phyloP scores from a whole-genome alignment of 1,140 invertebrate genomes.

The Halesus radiatus region DNA sequence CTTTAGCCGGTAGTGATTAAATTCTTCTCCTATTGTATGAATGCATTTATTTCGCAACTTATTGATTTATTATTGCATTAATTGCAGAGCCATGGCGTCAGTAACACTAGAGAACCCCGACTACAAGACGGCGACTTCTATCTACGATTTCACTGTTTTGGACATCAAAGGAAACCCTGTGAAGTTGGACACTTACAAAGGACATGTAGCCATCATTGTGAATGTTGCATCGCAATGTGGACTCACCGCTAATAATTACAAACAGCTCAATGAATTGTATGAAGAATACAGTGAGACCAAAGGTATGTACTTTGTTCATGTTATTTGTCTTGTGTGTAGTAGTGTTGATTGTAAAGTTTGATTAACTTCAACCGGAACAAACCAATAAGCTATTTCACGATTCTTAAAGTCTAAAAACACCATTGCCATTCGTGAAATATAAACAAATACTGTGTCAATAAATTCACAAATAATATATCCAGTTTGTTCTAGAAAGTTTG shows the following conservation, averaged over 20 bases:
- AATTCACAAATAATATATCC: no score
- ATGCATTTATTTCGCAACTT: neutral
- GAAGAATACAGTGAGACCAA: slow-evolving; percentile 77
- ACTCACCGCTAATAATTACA: slow-evolving; percentile 86
- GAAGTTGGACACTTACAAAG: slow-evolving; percentile 81
- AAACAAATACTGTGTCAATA: no score
- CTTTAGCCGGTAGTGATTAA: no score
- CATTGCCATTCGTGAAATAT: no score
- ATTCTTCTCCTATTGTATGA: no score
- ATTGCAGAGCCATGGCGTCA: slow-evolving; percentile 51
- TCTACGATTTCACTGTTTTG: slow-evolving; percentile 84
- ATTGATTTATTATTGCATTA: neutral
- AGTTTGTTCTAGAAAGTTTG: no score
- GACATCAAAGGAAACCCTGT: slow-evolving; percentile 85
- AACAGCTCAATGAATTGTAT: slow-evolving; percentile 81
- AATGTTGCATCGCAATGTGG: slow-evolving; percentile 95
- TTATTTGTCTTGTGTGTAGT: neutral
- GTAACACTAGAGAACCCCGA: slow-evolving; percentile 56
- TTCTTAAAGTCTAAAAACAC: no score
- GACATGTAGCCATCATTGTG: slow-evolving; percentile 83
- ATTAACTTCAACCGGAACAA: no score
- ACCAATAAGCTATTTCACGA: no score
- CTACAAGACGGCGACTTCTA: slow-evolving; percentile 74
- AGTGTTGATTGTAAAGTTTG: no score
- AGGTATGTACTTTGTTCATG: slow-evolving; percentile 58